Evolutionary conservation across 2,113 vertebrate genomes (phyloP), one percentile per base, ranked within the genome.

Genomic region (Pomatostomus ruficeps): DNA sequence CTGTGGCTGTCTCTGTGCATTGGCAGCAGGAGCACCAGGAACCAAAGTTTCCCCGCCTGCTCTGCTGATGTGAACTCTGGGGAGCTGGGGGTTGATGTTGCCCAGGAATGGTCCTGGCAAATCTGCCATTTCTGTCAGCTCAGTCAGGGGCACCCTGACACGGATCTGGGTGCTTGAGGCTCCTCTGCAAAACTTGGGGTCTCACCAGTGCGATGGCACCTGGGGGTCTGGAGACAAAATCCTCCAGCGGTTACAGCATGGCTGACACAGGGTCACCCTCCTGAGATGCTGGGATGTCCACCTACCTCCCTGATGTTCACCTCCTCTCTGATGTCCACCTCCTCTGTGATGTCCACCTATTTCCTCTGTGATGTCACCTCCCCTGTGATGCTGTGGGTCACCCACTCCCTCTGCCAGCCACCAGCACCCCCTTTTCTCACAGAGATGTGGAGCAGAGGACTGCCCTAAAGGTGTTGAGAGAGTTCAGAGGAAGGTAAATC

Each of bases 361-460:
- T n/a, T 55, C 15, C 48, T 46, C 28, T 43, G 23, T 43, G 16
- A 22, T 31, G 14, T n/a, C n/a, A 13, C 14, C 24, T 24, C 24
- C 31, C 33, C 58, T 17, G 9, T 7, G 67, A 6, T 5, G 35
- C 35, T 42, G 19, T 5, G 81, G 48, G 55, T 43, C 62, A 42
- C 49, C 45, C 22, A 2, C 14, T 40, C n/a, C 19, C 59, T 28
- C 71, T 22, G 21, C 0, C 0, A 48, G 21, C 0, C 0, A 48
- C 16, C 9, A 59, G 28, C 45, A 40, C 0, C 12, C 22, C 24
- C 24, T 45, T 82, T 63, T 23, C 25, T 54, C n/a, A 19, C 25
- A 46, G 58, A 36, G 28, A 3, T 10, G 19, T 3, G 19, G 36
- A 46, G 45, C 29, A 74, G 24, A 66, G 33, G 17, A 54, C 62